Evolutionary conservation across 2,888 invertebrate species (phyloP), one percentile per base, ranked within the genome.

Genomic region (Rhingia campestris): DNA sequence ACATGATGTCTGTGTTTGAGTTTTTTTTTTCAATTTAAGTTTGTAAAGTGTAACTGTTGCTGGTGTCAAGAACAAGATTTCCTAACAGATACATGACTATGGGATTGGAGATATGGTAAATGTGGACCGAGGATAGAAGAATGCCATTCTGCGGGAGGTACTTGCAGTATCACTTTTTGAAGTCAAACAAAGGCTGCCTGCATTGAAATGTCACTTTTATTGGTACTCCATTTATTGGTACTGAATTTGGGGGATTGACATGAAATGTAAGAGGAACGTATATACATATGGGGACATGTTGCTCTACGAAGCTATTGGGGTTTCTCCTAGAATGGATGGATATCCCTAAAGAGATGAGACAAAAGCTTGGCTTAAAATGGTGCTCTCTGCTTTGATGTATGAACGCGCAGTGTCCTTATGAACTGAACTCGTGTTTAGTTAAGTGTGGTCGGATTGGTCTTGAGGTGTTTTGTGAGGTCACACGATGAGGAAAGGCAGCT

Each of bases 31-130:
- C 14, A 14, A 43, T 22, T 56, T 51, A 14, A 51, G 41, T 35
- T 43, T 47, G 53, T 45, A 7, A 5, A 33, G 47, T 14, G 47
- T 12, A 61, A 72, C 72, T 81, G 76, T 76, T 72, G 81, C 72
- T 45, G 49, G 64, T 76, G 76, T 81, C 81, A 81, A 56, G 64
- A 72, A 41, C 70, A 76, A 74, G 72, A 14, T 76, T 61, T 63
- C 54, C 72, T 35, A 30, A 76, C 64, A 72, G 81, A 76, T 76
- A 72, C 70, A 39, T 59, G 39, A 35, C 53, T 66, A 22, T 22
- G 32, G 35, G 56, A 69, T 58, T 58, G 47, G 63, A 12, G 32
- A 49, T 63, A 12, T 56, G 64, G 30, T 35, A 45, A 35, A 22
- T 37, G 49, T 32, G 51, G 59, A 49, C 56, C 22, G 32, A 33